Evolutionary conservation across 2,797 vertebrate genomes (phyloP), one percentile per base, ranked within the genome.

Genomic region (Pachyuromys duprasi): DNA sequence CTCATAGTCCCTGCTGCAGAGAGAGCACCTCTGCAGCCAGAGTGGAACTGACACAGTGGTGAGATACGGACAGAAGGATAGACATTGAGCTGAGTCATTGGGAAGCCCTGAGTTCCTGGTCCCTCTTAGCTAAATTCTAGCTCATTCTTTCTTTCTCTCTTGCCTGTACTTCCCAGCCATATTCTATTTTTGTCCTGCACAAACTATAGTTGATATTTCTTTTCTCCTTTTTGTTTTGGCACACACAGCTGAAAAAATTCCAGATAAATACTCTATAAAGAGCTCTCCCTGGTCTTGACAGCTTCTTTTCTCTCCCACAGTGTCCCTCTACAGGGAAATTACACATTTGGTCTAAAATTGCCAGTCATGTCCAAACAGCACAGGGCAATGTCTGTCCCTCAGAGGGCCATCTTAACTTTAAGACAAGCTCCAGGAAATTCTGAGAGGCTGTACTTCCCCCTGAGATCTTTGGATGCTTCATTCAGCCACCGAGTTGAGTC

Each of bases 171-270:
- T 80, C 55, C n/a, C 26, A 84, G 78, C 42, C 53, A 76, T 92
- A 84, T 86, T 96, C 53, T 82, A 86, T 91, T 96, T 97, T 95
- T 76, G 49, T 42, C 42, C 84, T 63, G 86, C 70, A 89, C 53
- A 92, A 95, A 95, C 92, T 86, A 53, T 55, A 86, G 74, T 63
- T 88, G 62, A 93, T 33, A 3, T 65, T 60, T 84, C 13, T 76
- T 62, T 63, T 42, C 42, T 75, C 24, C 18, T 22, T 24, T 17
- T 5, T 4, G 24, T 53, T 39, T 91, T 76, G 82, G 72, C 63
- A 67, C 0, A 1, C 33, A 65, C 2, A 76, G 26, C 60, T n/a
- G 78, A 80, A 86, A 55, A 67, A 70, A 39, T 63, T 86, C 62
- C 94, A 87, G 86, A 80, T 67, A 87, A 84, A 74, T 60, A 31